phyloP scores from a whole-genome alignment of 2,113 vertebrate genomes.

The Chauna torquata region DNA sequence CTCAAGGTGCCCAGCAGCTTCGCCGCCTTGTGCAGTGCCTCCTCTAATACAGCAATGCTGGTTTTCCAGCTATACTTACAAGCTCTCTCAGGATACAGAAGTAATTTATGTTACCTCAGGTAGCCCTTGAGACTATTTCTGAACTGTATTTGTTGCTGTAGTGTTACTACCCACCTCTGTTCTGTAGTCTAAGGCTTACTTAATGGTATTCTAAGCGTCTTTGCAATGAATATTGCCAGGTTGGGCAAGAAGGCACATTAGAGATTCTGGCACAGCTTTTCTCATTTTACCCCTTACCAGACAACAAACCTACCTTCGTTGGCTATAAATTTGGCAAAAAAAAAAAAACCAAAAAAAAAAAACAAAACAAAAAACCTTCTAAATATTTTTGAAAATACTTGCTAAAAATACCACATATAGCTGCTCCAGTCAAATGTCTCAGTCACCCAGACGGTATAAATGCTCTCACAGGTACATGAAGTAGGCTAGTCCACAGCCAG shows the following conservation, averaged over 20 bases:
- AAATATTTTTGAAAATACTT: not conserved
- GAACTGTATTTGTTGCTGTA: not conserved
- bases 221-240: slow-evolving; percentile 3
- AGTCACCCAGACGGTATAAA: not conserved
- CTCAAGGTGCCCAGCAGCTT: not conserved
- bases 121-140: not conserved
- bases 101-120: not conserved
- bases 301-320: not conserved
- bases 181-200: not conserved
- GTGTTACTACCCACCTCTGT: not conserved
- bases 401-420: not conserved
- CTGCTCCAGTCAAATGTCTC: not conserved
- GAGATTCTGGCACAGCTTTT: not conserved
- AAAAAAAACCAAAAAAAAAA: not conserved
- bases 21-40: not conserved
- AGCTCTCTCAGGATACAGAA: not conserved
- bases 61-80: not conserved
- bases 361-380: not conserved
- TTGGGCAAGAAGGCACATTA: not conserved
- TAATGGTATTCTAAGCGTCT: not conserved
- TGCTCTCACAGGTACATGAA: not conserved
- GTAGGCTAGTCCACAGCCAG: not conserved
- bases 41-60: not conserved
- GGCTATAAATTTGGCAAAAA: not conserved
- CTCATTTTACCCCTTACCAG: slow-evolving; percentile 12